Conservation (phyloP, 2,888 invertebrate genomes). For the Perizoma affinitatum region DNA sequence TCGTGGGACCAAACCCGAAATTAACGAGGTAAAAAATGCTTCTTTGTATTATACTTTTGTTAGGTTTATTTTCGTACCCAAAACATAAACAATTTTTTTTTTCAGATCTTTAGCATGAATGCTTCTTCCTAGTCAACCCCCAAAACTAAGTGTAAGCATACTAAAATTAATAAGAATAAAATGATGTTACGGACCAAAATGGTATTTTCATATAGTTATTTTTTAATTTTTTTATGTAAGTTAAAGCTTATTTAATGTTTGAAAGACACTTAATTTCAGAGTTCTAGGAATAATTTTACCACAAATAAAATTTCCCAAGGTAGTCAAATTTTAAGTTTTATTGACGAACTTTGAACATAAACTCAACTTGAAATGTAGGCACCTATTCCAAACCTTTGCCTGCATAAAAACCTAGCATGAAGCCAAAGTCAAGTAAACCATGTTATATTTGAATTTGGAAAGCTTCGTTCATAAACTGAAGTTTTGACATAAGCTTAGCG, state of each 20-base stretch:
- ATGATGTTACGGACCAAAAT: neutral
- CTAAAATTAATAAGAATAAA: conserved; percentile 3
- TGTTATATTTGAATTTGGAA: conserved; percentile 27
- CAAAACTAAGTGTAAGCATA: neutral
- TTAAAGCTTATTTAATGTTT: too few species aligned
- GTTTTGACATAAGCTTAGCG: conserved; percentile 39
- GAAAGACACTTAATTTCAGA: too few species aligned
- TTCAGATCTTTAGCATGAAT: conserved; percentile 1
- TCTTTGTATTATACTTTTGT: too few species aligned
- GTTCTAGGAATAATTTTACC: neutral
- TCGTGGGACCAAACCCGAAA: conserved; percentile 48
- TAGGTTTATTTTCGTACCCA: too few species aligned
- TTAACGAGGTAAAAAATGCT: neutral
- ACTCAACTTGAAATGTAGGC: conserved; percentile 14
- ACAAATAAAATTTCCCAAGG: conserved; percentile 1
- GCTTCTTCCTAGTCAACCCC: neutral
- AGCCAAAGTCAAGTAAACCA: conserved; percentile 4
- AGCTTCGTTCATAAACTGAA: conserved; percentile 20
- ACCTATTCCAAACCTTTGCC: conserved; percentile 3
- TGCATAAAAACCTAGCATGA: conserved; percentile 15
- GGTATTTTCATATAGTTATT: neutral
- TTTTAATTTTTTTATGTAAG: neutral
- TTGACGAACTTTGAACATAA: conserved; percentile 16
- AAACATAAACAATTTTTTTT: neutral
- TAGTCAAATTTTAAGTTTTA: conserved; percentile 15